phyloP scores from a whole-genome alignment of 2,888 invertebrate genomes.

The Parochlus steinenii region DNA sequence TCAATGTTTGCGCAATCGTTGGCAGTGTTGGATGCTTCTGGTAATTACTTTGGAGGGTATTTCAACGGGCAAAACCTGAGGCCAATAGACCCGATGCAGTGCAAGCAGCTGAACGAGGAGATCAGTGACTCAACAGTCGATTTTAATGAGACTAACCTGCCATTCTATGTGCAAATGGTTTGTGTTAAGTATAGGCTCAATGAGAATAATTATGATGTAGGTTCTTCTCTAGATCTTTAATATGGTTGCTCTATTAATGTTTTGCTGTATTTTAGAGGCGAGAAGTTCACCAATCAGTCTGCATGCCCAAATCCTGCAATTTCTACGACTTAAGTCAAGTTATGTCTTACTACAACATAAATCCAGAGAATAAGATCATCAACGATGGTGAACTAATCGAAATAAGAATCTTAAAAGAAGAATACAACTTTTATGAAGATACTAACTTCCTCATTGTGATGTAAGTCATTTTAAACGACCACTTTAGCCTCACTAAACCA shows the following conservation, averaged over 20 bases:
- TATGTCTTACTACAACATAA: conserved; percentile 17
- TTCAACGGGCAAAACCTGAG: conserved; percentile 38
- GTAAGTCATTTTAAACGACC: conserved; percentile 15
- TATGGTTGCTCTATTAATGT: too few relatives aligned
- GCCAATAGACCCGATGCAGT: neutral
- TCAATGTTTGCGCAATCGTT: too few relatives aligned
- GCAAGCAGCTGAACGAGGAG: conserved; percentile 1
- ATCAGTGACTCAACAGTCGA: neutral
- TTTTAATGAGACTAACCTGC: neutral
- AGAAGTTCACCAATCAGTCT: conserved; percentile 21
- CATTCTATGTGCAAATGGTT: conserved; percentile 3
- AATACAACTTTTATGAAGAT: conserved; percentile 20
- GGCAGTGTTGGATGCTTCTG: conserved; percentile 47
- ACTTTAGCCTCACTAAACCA: neutral
- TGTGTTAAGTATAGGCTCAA: neutral
- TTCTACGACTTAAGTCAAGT: conserved; percentile 19
- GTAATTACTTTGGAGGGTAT: conserved; percentile 53
- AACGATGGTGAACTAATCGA: conserved; percentile 19
- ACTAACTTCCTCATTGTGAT: conserved; percentile 20
- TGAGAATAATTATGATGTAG: too few relatives aligned
- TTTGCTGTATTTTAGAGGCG: neutral
- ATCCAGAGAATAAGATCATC: conserved; percentile 19
- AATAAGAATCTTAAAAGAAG: conserved; percentile 18
- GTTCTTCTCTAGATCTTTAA: too few relatives aligned
- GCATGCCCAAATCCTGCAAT: conserved; percentile 21